Percentiles rank a stretch among this genome's conserved stretches.
Evolutionary conservation across 2,888 invertebrate genomes (phyloP).

Genomic region (Strigamia maritima): DNA sequence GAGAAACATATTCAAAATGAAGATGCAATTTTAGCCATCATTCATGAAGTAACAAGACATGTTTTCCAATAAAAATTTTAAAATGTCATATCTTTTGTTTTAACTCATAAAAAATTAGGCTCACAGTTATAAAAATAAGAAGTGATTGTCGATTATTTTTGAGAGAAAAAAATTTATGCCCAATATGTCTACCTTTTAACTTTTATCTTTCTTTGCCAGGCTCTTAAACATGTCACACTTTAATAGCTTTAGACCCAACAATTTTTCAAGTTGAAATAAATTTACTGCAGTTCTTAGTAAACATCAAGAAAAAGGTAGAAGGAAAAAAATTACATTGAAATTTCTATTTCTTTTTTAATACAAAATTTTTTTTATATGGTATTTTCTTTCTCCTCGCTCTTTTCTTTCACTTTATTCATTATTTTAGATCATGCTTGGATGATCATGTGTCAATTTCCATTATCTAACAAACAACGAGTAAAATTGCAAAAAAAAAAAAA

Average conservation of each 20-base stretch:
- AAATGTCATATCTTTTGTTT: background rate
- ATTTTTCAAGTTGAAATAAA: background rate
- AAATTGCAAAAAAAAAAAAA: background rate
- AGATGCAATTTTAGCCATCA: slow-evolving; percentile 6
- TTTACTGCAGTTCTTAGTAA: slow-evolving; percentile 32
- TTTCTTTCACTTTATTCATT: background rate
- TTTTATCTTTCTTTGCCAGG: slow-evolving; percentile 32
- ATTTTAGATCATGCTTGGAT: slow-evolving; percentile 23
- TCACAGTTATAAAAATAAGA: background rate
- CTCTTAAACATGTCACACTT: slow-evolving; percentile 27
- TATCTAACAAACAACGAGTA: slow-evolving; percentile 21
- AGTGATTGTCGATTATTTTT: background rate
- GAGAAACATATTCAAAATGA: background rate
- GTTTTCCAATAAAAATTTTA: background rate
- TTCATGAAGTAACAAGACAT: background rate
- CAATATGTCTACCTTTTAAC: slow-evolving; percentile 34
- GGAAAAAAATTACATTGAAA: background rate
- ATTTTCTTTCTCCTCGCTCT: background rate
- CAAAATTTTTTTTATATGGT: background rate
- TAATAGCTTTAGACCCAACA: background rate
- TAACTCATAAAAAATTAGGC: background rate
- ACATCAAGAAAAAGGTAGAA: background rate
- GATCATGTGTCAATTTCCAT: slow-evolving; percentile 28
- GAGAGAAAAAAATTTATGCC: slow-evolving; percentile 22
- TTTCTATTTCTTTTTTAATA: background rate